Base-by-base conservation (phyloP, 2,888 invertebrate genomes). In the Microplitis deprimator region DNA sequence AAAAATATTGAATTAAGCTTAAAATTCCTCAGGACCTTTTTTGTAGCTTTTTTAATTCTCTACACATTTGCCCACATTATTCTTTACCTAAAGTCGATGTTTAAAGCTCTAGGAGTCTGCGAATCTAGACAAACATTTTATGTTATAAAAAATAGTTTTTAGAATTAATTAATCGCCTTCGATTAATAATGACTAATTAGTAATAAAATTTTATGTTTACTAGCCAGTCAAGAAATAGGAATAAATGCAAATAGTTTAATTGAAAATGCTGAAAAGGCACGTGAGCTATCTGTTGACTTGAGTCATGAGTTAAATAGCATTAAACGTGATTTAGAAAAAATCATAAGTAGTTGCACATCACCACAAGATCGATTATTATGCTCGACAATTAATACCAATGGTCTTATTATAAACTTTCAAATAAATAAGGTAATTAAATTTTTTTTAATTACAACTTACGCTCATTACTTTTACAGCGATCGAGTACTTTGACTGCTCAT, bases 331-430 rank as follows among this genome's bases (percentile, higher is more conserved):
- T 89, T 94, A 73, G 92, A 93, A 76, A 90, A 90, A 68, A 88
- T 92, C 62, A 91, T 92, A 86, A 93, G 93, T 82, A 93, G 94
- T 84, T 96, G 96, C 87, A 91, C 92, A 70, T 91, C 91, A 70
- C 90, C 91, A 75, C 93, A 93, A 84, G 96, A 96, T 90, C 92
- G 93, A 40, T 92, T 94, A 65, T 91, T 96, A 0, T 96, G 96
- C 88, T 95, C 95, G 82, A 95, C 95, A 13, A 91, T 96, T 81
- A 94, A 95, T 86, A 92, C 94, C 73, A 91, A 93, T 80, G 94
- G 94, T 62, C 91, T 96, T 81, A 94, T 94, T 81, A 91, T 94
- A 77, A 91, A 91, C 77, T 91, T 94, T 84, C 91, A 92, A 69
- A 91, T 93, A 81, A 93, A 93, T 82, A 91, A 92, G 91, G 94